Evolutionary conservation across 1,140 invertebrate genomes (phyloP).

Genomic region (Pemphigus obesinymphae): DNA sequence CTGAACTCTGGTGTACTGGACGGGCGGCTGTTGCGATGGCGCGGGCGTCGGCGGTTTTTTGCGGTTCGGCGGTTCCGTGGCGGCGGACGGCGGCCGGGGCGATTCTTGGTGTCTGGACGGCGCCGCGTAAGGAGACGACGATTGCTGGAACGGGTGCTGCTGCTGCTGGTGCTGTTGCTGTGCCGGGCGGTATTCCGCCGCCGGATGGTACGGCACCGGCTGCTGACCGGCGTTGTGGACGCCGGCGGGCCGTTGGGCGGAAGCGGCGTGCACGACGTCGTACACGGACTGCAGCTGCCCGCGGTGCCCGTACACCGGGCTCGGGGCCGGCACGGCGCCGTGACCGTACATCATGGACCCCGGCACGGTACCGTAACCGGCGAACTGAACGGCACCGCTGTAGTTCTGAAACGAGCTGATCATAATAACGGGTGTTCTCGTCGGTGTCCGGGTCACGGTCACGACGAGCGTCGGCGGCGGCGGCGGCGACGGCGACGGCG

Average conservation of each 20-base stretch:
- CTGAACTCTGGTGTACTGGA: conserved; percentile 53
- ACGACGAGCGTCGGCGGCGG: background rate
- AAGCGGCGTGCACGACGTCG: background rate
- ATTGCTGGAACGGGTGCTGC: too few species aligned
- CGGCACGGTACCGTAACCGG: background rate
- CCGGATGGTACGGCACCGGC: background rate
- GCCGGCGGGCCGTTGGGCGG: background rate
- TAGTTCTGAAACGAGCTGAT: conserved; percentile 12
- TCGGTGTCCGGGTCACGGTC: background rate
- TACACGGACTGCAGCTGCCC: background rate
- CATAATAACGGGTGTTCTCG: background rate
- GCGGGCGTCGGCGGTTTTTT: background rate
- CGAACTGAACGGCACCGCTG: background rate
- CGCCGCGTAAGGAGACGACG: background rate
- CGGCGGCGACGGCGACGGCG: background rate
- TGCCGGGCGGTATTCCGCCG: background rate
- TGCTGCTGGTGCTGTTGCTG: too few species aligned
- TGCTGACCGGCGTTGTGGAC: background rate
- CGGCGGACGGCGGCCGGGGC: background rate
- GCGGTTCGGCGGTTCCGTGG: background rate
- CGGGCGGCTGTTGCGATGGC: background rate
- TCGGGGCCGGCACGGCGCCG: background rate
- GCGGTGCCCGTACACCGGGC: background rate
- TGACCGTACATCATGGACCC: background rate
- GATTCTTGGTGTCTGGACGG: background rate